A percentile compares a stretch with the other conserved stretches of the same genome.
Conservation (phyloP, 2,113 vertebrate species). For the Arizona elegans region DNA sequence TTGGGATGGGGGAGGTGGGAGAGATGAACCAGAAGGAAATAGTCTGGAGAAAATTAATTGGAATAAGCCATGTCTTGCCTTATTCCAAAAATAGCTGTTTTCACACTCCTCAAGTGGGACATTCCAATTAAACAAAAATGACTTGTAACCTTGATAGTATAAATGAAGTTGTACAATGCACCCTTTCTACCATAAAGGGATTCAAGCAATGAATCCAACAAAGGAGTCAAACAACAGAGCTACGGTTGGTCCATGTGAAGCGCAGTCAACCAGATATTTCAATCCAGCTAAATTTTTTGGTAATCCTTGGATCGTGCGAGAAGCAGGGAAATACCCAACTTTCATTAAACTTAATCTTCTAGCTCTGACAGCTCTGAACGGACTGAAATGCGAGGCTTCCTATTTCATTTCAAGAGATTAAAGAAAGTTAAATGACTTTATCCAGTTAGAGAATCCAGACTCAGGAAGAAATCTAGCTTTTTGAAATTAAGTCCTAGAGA, state of each 20-base stretch:
- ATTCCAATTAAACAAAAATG: neutral
- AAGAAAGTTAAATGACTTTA: conserved; percentile 1
- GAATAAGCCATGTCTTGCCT: neutral
- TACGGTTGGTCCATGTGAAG: neutral
- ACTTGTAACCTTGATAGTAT: neutral
- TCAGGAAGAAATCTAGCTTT: neutral
- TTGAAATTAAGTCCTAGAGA: neutral
- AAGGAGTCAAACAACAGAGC: neutral
- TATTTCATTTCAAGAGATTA: neutral
- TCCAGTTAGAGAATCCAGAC: neutral
- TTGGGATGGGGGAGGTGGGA: neutral
- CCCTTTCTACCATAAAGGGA: neutral
- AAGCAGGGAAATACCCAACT: neutral
- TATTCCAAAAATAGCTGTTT: neutral
- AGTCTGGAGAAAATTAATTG: neutral
- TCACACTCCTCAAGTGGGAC: neutral
- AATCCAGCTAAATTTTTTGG: neutral
- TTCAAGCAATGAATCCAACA: neutral
- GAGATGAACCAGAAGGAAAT: neutral
- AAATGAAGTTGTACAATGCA: fast-evolving
- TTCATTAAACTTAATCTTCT: neutral
- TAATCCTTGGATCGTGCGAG: conserved; percentile 2
- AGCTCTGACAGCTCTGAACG: neutral
- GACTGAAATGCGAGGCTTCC: neutral
- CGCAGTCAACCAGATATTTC: neutral